Conservation (phyloP, 1,140 invertebrate species). For the Hesperophylax magnus region DNA sequence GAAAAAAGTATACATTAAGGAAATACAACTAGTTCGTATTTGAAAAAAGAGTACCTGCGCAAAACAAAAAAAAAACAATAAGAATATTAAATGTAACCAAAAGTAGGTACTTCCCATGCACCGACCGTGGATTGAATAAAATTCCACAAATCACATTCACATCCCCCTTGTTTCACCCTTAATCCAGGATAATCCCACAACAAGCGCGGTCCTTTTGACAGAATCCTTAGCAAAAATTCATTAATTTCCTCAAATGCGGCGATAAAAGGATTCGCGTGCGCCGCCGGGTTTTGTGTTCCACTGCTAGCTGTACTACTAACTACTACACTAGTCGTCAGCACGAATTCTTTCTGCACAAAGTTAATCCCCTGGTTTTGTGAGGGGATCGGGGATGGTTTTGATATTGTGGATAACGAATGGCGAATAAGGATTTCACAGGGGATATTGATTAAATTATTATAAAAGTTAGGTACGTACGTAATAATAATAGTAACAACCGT, state of each 20-base stretch:
- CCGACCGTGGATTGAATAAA: too few species aligned
- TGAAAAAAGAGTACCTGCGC: too few species aligned
- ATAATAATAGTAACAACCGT: too few species aligned
- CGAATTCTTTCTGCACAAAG: too few species aligned
- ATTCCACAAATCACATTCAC: too few species aligned
- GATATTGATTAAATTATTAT: background rate
- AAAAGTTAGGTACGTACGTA: background rate
- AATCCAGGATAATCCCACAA: slow-evolving; percentile 35
- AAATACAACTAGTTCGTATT: too few species aligned
- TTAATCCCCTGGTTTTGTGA: background rate
- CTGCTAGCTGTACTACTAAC: too few species aligned
- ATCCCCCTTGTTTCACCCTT: slow-evolving; percentile 12
- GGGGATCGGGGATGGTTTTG: background rate
- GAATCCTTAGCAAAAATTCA: slow-evolving; percentile 52
- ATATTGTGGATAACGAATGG: background rate
- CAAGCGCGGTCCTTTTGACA: slow-evolving; percentile 40
- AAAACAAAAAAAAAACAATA: too few species aligned
- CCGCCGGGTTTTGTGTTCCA: background rate
- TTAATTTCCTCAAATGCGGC: slow-evolving; percentile 48
- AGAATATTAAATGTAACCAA: too few species aligned
- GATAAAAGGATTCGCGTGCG: slow-evolving; percentile 19
- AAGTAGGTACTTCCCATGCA: too few species aligned
- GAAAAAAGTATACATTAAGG: too few species aligned
- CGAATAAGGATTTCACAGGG: background rate
- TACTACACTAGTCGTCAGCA: too few species aligned